Conservation (phyloP, 2,888 invertebrate genomes). For the Zootermopsis nevadensis region DNA sequence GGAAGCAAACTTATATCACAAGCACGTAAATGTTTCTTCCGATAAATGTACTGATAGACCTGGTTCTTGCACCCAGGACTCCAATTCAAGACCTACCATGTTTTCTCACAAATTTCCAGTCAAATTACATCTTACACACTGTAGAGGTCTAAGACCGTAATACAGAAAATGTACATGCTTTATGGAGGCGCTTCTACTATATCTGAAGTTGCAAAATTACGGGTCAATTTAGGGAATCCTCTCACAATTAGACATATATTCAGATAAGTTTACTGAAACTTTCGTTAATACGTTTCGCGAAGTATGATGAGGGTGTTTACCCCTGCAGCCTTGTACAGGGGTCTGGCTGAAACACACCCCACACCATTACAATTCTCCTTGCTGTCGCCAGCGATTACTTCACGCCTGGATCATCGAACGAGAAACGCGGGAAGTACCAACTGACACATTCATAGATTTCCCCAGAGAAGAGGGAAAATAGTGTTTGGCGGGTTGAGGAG, state of each 20-base stretch:
- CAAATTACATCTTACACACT: too few relatives aligned
- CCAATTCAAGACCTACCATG: too few relatives aligned
- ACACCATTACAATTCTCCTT: not conserved
- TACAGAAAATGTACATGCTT: too few relatives aligned
- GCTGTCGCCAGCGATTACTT: conserved; percentile 32
- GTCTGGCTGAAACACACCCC: not conserved
- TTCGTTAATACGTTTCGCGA: conserved; percentile 25
- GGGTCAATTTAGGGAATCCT: not conserved
- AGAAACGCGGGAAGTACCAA: conserved; percentile 9
- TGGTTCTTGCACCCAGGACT: too few relatives aligned
- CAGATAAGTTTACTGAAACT: not conserved
- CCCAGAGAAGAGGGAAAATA: conserved; percentile 29
- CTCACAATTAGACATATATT: not conserved
- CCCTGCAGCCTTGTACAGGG: conserved; percentile 22
- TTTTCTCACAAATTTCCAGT: too few relatives aligned
- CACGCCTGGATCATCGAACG: conserved; percentile 31
- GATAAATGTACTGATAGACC: too few relatives aligned
- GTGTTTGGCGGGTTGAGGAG: not conserved
- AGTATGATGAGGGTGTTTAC: conserved; percentile 25
- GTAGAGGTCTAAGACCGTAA: too few relatives aligned
- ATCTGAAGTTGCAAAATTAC: not conserved
- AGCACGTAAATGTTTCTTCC: too few relatives aligned
- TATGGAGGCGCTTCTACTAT: too few relatives aligned
- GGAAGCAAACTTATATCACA: too few relatives aligned
- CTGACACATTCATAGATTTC: conserved; percentile 43